Percentiles rank a stretch among this genome's conserved stretches.
These are phyloP conservation scores for Camptogramma bilineatum DNA, from an alignment of 2,888 invertebrate species.

Conservation along the genomic window DNA sequence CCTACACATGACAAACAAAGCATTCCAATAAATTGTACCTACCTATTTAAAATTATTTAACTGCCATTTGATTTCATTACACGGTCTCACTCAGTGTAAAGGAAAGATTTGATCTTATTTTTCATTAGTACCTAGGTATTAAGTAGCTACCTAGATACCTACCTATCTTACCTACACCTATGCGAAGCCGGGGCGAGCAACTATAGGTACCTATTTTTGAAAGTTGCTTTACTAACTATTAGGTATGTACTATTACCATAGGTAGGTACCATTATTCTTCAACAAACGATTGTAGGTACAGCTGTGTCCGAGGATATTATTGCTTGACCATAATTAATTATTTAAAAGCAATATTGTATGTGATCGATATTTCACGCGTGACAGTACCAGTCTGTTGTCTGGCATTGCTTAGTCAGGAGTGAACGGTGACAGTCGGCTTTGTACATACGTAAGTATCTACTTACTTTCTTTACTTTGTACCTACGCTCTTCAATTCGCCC, in stretches of 20 bases:
- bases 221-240: too few species aligned
- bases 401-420: slow-evolving; percentile 57
- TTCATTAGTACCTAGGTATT: slow-evolving; percentile 26
- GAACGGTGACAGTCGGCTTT: slow-evolving; percentile 55
- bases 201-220: background rate
- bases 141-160: background rate
- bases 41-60: too few species aligned
- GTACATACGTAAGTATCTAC: slow-evolving; percentile 3
- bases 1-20: too few species aligned
- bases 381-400: slow-evolving; percentile 44
- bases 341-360: slow-evolving; percentile 40
- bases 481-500: background rate
- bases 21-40: too few species aligned
- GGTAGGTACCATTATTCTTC: too few species aligned
- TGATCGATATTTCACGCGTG: slow-evolving; percentile 66
- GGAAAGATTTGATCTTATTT: too few species aligned
- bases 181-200: too few species aligned
- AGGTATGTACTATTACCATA: too few species aligned
- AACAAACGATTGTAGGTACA: background rate
- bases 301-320: background rate
- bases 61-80: too few species aligned
- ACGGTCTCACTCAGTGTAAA: too few species aligned
- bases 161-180: slow-evolving; percentile 2
- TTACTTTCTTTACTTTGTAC: slow-evolving; percentile 19
- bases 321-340: slow-evolving; percentile 37